Conservation (phyloP, 2,888 invertebrate genomes). For the Ectemnius cavifrons region DNA sequence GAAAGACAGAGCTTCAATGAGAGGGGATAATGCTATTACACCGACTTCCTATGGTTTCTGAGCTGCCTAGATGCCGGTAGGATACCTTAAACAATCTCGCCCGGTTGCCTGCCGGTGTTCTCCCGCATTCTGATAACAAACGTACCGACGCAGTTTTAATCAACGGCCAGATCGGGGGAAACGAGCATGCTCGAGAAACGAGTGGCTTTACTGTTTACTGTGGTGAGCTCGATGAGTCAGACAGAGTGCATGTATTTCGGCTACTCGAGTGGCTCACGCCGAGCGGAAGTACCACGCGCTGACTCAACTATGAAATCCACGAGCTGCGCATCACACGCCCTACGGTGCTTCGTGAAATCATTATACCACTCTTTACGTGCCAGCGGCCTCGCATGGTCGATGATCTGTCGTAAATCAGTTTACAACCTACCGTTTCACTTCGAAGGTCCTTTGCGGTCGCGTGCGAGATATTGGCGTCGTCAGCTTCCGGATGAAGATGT, state of each 20-base stretch:
- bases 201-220: no score
- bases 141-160: not conserved
- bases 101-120: constrained; percentile 25
- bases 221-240: constrained; percentile 50
- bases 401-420: no score
- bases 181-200: not conserved
- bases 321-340: constrained; percentile 30
- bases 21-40: constrained; percentile 65
- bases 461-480: no score
- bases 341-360: constrained; percentile 24
- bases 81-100: constrained; percentile 63
- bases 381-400: no score
- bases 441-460: no score
- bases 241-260: constrained; percentile 50
- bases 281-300: constrained; percentile 54
- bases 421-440: no score
- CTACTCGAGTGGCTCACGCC: constrained; percentile 55
- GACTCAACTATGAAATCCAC: constrained; percentile 57
- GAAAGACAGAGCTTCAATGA: constrained; percentile 54
- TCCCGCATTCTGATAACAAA: constrained; percentile 11
- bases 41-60: constrained; percentile 65
- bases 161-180: not conserved
- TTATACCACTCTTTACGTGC: not conserved
- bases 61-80: constrained; percentile 62
- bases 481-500: no score